A percentile compares a stretch with the other conserved stretches of the same genome.
Evolutionary conservation across 2,888 invertebrate species (phyloP).

Genomic region (Stenurella melanura): DNA sequence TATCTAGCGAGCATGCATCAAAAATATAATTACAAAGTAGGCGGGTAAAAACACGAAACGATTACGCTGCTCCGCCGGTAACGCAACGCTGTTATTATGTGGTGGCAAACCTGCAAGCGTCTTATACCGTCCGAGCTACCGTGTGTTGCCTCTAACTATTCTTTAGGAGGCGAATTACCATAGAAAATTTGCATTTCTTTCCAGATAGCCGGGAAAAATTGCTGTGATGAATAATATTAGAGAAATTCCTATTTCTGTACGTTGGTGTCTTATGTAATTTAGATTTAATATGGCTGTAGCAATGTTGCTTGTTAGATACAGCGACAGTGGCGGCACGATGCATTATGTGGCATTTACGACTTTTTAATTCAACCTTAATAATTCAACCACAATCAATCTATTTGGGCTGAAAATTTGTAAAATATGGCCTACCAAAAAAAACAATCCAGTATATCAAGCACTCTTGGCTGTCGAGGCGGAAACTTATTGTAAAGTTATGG

Average conservation of each 20-base stretch:
- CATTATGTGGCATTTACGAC: too few species aligned
- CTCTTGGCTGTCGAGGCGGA: too few species aligned
- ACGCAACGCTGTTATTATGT: slow-evolving; percentile 71
- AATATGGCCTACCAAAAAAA: too few species aligned
- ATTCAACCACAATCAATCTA: too few species aligned
- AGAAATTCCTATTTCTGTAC: slow-evolving; percentile 23
- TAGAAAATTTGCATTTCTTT: slow-evolving; percentile 39
- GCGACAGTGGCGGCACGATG: background rate
- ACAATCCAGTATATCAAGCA: too few species aligned
- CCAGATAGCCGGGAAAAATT: slow-evolving; percentile 30
- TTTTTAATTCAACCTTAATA: too few species aligned
- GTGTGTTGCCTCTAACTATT: slow-evolving; percentile 46
- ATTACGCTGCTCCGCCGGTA: slow-evolving; percentile 68
- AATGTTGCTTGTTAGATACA: background rate
- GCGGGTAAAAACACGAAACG: slow-evolving; percentile 71
- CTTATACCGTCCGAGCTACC: slow-evolving; percentile 52
- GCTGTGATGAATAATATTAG: slow-evolving; percentile 26
- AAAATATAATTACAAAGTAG: slow-evolving; percentile 73
- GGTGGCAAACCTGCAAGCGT: slow-evolving; percentile 71
- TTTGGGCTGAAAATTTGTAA: too few species aligned
- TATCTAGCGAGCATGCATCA: slow-evolving; percentile 65
- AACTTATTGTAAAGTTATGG: too few species aligned
- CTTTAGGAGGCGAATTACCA: slow-evolving; percentile 29
- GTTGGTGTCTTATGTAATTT: slow-evolving; percentile 8
- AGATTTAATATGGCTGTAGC: background rate